These are phyloP conservation scores for Irena cyanogastra DNA, from an alignment of 2,113 vertebrate species.

Conservation along the genomic window DNA sequence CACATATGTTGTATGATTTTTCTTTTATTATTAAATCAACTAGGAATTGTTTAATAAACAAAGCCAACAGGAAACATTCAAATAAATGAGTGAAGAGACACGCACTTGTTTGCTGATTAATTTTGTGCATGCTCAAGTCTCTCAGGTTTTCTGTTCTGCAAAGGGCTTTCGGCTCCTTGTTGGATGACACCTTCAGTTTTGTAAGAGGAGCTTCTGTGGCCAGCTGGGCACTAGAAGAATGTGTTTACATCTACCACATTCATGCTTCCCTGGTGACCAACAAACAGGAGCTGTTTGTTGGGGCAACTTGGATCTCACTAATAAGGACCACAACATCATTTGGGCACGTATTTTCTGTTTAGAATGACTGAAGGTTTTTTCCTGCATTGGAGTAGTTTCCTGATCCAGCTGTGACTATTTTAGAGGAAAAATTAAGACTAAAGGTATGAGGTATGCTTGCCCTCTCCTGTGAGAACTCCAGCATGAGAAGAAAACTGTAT, in stretches of 20 bases:
- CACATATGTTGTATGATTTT: not conserved
- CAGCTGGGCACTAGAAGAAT: not conserved
- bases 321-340: not conserved
- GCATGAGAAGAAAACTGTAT: not conserved
- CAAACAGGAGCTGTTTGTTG: not conserved
- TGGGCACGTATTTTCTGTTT: not conserved
- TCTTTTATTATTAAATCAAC: not conserved
- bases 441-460: not conserved
- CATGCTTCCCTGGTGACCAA: not conserved
- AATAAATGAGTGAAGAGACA: not conserved
- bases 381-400: not conserved
- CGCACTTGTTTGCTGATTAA: not conserved
- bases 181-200: not conserved
- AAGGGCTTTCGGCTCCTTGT: not conserved
- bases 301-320: not conserved
- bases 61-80: not conserved
- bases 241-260: not conserved
- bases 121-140: not conserved
- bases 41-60: constrained; percentile 33
- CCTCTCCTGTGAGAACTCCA: not conserved
- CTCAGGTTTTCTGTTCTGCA: not conserved
- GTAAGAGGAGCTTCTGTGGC: not conserved
- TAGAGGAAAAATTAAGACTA: not conserved
- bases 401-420: not conserved
- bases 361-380: not conserved